Conservation (phyloP, 2,113 vertebrate species). For the Protobothrops mucrosquamatus region DNA sequence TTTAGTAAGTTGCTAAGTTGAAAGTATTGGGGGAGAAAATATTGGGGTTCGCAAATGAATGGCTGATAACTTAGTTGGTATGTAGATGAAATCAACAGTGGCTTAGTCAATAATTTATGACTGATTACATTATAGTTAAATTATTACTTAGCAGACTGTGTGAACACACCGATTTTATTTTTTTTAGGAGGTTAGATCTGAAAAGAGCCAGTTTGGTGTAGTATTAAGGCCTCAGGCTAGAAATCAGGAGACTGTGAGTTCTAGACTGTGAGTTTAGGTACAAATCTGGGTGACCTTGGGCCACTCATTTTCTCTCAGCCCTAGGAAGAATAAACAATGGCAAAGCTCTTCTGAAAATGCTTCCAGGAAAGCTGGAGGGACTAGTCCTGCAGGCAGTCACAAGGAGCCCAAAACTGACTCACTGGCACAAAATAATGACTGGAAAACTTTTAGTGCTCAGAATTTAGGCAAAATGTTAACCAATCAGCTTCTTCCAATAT, state of each 20-base stretch:
- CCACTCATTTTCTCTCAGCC: not conserved
- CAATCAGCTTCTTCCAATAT: not conserved
- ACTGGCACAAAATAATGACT: not conserved
- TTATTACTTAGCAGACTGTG: not conserved
- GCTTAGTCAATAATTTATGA: not conserved
- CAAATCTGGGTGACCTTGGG: not conserved
- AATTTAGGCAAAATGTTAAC: not conserved
- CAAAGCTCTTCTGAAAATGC: not conserved
- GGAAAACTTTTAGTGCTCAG: rapidly evolving
- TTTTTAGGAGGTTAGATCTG: rapidly evolving
- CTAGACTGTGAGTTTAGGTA: not conserved
- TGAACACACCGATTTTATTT: not conserved
- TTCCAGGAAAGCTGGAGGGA: not conserved
- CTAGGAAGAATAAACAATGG: not conserved
- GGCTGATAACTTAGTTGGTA: not conserved
- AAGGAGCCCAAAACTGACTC: not conserved
- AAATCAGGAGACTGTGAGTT: not conserved
- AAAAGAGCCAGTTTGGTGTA: not conserved
- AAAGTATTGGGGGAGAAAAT: not conserved
- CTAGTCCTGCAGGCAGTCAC: not conserved
- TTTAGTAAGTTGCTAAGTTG: not conserved
- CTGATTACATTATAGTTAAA: not conserved
- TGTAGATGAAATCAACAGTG: not conserved
- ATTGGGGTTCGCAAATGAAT: not conserved
- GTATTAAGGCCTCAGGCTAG: not conserved